phyloP scores from a whole-genome alignment of 2,113 vertebrate species.

The Psittacus erithacus region DNA sequence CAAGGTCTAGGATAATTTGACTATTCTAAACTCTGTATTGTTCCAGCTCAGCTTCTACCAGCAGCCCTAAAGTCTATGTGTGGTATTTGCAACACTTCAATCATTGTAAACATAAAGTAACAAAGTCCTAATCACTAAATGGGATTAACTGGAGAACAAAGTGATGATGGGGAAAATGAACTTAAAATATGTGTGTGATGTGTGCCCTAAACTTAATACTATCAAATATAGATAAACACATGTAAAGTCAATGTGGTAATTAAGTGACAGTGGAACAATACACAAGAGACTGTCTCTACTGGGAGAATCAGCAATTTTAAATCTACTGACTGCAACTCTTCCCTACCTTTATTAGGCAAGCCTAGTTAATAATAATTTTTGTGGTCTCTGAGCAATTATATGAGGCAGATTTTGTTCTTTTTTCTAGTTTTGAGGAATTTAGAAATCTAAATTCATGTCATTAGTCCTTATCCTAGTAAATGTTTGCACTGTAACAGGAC shows the following conservation, averaged over 20 bases:
- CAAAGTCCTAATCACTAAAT: background rate
- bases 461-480: background rate
- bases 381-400: background rate
- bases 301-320: background rate
- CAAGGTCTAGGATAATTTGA: background rate
- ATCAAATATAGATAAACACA: background rate
- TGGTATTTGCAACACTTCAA: background rate
- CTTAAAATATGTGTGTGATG: background rate
- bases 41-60: background rate
- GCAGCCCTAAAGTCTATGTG: background rate
- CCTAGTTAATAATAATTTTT: background rate
- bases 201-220: background rate
- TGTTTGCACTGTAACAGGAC: background rate
- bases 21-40: background rate
- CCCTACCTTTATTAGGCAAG: background rate
- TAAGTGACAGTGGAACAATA: background rate
- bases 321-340: background rate
- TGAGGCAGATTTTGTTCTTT: background rate
- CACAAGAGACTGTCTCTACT: background rate
- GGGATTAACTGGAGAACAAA: background rate
- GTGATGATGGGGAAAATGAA: background rate
- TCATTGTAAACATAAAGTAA: background rate
- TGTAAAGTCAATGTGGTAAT: background rate
- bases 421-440: constrained; percentile 28
- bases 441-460: background rate